A percentile compares a stretch with the other conserved stretches of the same genome.
phyloP scores from a whole-genome alignment of 2,113 vertebrate species.

The Poeciliopsis retropinna region DNA sequence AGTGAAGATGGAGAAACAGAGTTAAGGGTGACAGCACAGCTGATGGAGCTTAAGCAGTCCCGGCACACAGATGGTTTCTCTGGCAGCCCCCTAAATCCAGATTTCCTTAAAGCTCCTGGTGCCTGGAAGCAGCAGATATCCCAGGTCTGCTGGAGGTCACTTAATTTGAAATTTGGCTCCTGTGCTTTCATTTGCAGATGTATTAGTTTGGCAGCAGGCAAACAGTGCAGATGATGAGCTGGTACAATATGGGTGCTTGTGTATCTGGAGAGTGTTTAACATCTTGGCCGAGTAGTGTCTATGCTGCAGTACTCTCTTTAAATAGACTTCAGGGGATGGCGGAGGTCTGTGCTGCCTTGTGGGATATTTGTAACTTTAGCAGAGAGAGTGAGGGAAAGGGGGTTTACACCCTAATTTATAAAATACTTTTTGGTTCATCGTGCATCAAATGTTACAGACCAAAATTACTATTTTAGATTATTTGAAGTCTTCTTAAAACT shows the following conservation, averaged over 20 bases:
- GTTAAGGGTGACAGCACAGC: conserved; percentile 61
- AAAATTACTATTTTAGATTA: background rate
- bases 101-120: conserved; percentile 61
- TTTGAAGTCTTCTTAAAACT: no score
- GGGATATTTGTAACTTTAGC: background rate
- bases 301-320: background rate
- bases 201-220: conserved; percentile 49
- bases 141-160: conserved; percentile 58
- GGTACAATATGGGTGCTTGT: conserved; percentile 41
- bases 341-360: background rate
- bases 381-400: background rate
- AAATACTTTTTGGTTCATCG: background rate
- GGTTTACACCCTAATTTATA: no score
- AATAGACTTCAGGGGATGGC: conserved; percentile 26
- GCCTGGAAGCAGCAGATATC: conserved; percentile 55
- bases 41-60: conserved; percentile 58
- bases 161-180: conserved; percentile 67
- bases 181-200: conserved; percentile 48
- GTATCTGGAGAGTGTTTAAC: conserved; percentile 25
- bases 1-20: conserved; percentile 41
- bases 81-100: conserved; percentile 61
- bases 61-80: conserved; percentile 68
- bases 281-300: conserved; percentile 21
- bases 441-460: background rate
- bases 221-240: conserved; percentile 46